Evolutionary conservation across 2,113 vertebrate genomes (phyloP), one percentile per base, ranked within the genome.

Genomic region (Empidonax traillii): DNA sequence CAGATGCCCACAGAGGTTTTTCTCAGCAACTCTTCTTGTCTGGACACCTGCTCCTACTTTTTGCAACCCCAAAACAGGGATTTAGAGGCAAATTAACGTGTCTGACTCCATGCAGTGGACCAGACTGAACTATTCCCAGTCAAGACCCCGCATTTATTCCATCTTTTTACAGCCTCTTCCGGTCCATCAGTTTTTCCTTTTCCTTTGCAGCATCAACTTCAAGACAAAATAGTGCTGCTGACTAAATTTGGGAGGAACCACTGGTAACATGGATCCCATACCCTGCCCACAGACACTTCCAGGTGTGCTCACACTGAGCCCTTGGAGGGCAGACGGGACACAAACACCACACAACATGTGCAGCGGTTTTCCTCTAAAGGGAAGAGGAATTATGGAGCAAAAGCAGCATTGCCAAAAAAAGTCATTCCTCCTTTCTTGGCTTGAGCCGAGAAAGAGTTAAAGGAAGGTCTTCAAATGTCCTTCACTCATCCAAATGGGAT

Each of bases 91-190:
- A 81, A 80, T 71, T 14, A 8, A 27, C 0, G 1, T 2, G 16
- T 8, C 37, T 8, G 10, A 33, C 27, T 31, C 12, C 0, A 1
- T 2, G 66, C 47, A 6, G 39, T 23, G 5, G 7, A 9, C 35
- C 39, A 28, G 28, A 23, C 12, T 24, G 8, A 53, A 18, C 31
- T 35, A 51, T 1, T n/a, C 56, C 39, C 31, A 49, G 52, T 13
- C 24, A 37, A 37, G 24, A 52, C 3, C 16, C 31, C n/a, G 0
- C 2, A 15, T 35, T 87, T 66, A 65, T 44, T 46, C 62, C 8
- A 8, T 4, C 55, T 13, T 3, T 61, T 65, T 8, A 23, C 4
- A 33, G 52, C 12, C 53, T 33, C 59, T 78, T 51, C 41, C 19
- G 8, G 66, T 0, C 8, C 56, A 58, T 22, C 37, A 5, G 14